Evolutionary conservation across 2,888 invertebrate genomes (phyloP).

Genomic region (Argyra leucocephala): DNA sequence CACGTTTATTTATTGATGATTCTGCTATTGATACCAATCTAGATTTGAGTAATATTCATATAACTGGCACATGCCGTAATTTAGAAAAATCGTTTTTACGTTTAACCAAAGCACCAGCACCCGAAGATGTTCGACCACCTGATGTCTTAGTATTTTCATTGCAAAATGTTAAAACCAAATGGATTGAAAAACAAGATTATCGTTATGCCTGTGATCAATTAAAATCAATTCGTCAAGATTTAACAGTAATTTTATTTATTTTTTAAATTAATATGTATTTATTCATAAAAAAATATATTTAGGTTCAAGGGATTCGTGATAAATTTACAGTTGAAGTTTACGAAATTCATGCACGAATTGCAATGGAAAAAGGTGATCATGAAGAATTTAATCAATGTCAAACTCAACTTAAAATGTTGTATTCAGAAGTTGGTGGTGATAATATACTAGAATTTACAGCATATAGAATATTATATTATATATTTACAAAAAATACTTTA

Average conservation of each 20-base stretch:
- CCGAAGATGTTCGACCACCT: constrained; percentile 83
- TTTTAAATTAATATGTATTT: neutral
- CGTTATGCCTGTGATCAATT: constrained; percentile 96
- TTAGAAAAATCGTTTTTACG: constrained; percentile 94
- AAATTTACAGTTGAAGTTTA: constrained; percentile 95
- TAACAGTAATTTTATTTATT: constrained; percentile 64
- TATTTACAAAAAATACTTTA: constrained; percentile 94
- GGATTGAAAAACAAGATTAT: constrained; percentile 87
- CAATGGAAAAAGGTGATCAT: constrained; percentile 94
- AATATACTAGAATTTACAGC: constrained; percentile 90
- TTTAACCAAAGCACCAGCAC: constrained; percentile 89
- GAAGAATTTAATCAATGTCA: constrained; percentile 99
- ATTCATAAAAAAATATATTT: constrained; percentile 18
- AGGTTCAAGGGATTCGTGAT: constrained; percentile 94
- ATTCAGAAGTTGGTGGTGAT: constrained; percentile 64
- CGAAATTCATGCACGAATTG: constrained; percentile 96
- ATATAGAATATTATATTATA: constrained; percentile 92
- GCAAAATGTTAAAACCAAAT: constrained; percentile 80
- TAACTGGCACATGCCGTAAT: constrained; percentile 88
- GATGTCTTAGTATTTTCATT: constrained; percentile 75
- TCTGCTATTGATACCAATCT: constrained; percentile 55
- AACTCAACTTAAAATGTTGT: constrained; percentile 92
- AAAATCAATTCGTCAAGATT: constrained; percentile 96
- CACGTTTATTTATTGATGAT: constrained; percentile 47
- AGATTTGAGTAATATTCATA: constrained; percentile 78